Evolutionary conservation across 2,888 invertebrate genomes (phyloP), one percentile per base, ranked within the genome.

Genomic region (Tethea ocularis): DNA sequence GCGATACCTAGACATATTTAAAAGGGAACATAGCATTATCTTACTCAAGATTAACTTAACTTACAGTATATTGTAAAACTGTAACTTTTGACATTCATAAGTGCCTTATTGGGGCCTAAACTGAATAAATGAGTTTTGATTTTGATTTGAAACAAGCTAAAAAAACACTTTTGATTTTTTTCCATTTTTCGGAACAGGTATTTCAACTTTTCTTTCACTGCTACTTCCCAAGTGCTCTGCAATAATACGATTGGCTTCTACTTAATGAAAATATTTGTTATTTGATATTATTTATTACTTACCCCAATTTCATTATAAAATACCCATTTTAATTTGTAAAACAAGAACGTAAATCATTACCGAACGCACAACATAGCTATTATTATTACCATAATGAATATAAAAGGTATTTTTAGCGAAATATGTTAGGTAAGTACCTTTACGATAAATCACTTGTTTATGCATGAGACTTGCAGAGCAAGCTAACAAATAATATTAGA

Each of bases 391-490:
- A 46, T 46, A 46, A 46, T 46, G 10, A 46, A 46, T 46, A 20
- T 46, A 46, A 46, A 17, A 46, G 46, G 38, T n/a, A 38, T 46
- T 46, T 20, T 46, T 46, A 10, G 20, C 46, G 20, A 46, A 46
- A 46, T 46, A 46, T 46, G 46, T 46, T 46, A n/a, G n/a, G n/a
- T n/a, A n/a, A n/a, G n/a, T n/a, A 46, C 8, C 0, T 46, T 41
- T 46, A 46, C 46, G 20, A 46, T 46, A 46, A 46, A 46, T 46
- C 20, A 46, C 20, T 46, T 46, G 20, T 46, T 46, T 46, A 46
- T 46, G 46, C 46, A 41, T 41, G 17, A 46, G 46, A 20, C 2
- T 46, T 20, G 3, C 3, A 17, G 20, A 20, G 15, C 15, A 2
- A 1, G 36, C n/a, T 46, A 20, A n/a, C 20, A n/a, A n/a, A 46